phyloP scores from a whole-genome alignment of 1,140 invertebrate genomes.

The Drosophila albomicans region DNA sequence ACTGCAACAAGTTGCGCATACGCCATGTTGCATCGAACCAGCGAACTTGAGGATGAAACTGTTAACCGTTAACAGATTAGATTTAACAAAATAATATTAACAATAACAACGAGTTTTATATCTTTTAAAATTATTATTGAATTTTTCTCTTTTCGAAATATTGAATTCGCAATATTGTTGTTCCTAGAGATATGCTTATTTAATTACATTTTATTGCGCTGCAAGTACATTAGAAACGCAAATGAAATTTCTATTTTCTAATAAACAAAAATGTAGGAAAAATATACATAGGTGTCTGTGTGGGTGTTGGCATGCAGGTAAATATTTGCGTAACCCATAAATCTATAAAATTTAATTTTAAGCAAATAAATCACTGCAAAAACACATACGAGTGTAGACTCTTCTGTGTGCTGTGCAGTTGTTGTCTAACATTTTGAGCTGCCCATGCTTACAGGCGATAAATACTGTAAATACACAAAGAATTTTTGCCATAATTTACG shows the following conservation, averaged over 20 bases:
- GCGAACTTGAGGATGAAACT: constrained; percentile 3
- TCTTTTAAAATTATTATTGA: not conserved
- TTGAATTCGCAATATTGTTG: not conserved
- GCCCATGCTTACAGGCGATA: constrained; percentile 29
- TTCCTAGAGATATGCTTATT: not conserved
- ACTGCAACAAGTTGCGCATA: constrained; percentile 45
- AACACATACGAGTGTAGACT: constrained; percentile 1
- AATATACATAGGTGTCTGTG: not conserved
- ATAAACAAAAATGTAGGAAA: not conserved
- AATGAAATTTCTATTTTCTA: not conserved
- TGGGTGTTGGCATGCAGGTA: constrained; percentile 19
- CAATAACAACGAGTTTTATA: not conserved
- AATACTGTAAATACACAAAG: constrained; percentile 28
- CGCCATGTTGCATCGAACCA: constrained; percentile 34
- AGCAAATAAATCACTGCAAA: constrained; percentile 54
- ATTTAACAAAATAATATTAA: not conserved
- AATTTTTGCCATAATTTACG: constrained; percentile 66
- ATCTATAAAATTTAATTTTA: constrained; percentile 60
- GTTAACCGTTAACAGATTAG: constrained; percentile 21
- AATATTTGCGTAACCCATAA: constrained; percentile 51
- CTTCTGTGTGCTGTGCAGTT: not conserved
- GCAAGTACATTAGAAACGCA: not conserved
- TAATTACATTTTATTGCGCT: constrained; percentile 1
- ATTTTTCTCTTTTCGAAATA: too few relatives aligned
- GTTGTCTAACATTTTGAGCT: constrained; percentile 18